phyloP scores from a whole-genome alignment of 2,113 vertebrate genomes.

The Rhinichthys klamathensis region DNA sequence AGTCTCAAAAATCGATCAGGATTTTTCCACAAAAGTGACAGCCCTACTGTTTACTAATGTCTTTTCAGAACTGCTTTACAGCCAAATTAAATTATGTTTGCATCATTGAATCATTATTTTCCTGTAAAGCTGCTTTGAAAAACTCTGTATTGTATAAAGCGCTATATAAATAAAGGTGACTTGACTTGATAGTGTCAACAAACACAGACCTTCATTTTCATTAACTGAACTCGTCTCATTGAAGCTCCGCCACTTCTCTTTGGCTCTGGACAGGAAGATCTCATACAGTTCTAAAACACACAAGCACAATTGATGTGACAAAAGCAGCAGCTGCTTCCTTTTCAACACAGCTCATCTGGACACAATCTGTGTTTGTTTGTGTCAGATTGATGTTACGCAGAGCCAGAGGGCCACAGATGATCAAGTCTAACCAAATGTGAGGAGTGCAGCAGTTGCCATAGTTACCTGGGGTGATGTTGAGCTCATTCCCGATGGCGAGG shows the following conservation, averaged over 20 bases:
- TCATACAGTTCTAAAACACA: conserved; percentile 83
- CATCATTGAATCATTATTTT: no score
- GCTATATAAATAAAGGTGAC: no score
- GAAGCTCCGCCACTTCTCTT: conserved; percentile 86
- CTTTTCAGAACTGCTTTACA: no score
- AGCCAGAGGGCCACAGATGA: neutral
- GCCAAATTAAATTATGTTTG: no score
- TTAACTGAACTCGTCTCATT: conserved; percentile 72
- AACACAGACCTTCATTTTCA: conserved; percentile 82
- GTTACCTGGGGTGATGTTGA: conserved; percentile 93
- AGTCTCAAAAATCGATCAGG: no score
- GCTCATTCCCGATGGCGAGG: conserved; percentile 90
- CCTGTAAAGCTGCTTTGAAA: no score
- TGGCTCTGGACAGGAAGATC: conserved; percentile 90
- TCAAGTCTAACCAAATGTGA: neutral
- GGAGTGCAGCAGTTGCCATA: conserved; percentile 18
- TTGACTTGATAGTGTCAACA: neutral
- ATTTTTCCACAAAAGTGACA: no score
- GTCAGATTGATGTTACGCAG: conserved; percentile 6
- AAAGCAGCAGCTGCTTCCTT: conserved; percentile 6
- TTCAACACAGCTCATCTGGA: neutral
- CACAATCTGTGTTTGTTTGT: neutral
- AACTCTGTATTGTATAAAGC: no score
- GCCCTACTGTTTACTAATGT: no score
- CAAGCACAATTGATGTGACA: conserved; percentile 15